These are phyloP conservation scores for Phyllostomus hastatus DNA, from an alignment of 2,113 vertebrate species.

Conservation along the genomic window DNA sequence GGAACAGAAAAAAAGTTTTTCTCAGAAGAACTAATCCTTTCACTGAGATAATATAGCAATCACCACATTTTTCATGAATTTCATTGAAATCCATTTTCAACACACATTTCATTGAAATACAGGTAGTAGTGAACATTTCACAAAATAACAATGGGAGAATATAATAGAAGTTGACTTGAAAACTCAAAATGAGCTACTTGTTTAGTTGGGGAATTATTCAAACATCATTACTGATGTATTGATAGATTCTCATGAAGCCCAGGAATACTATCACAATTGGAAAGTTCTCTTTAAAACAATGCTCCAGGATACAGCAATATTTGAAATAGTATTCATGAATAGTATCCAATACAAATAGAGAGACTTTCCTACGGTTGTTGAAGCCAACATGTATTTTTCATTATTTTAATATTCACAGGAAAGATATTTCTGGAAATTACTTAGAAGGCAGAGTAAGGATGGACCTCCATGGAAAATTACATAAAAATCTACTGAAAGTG, in stretches of 20 bases:
- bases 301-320: background rate
- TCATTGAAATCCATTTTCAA: background rate
- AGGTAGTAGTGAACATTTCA: background rate
- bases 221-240: background rate
- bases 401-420: background rate
- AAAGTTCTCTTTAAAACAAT: background rate
- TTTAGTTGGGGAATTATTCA: background rate
- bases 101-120: background rate
- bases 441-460: background rate
- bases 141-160: background rate
- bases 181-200: background rate
- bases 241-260: background rate
- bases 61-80: background rate
- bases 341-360: background rate
- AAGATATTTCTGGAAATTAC: background rate
- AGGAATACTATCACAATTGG: background rate
- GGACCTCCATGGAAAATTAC: background rate
- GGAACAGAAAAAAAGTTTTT: background rate
- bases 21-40: background rate
- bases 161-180: slow-evolving; percentile 6
- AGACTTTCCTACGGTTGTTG: background rate
- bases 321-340: background rate
- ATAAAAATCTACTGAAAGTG: background rate
- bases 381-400: background rate
- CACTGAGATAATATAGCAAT: background rate